These are phyloP conservation scores for Synaphobranchus kaupii DNA, from an alignment of 2,797 vertebrate species.

Conservation along the genomic window DNA sequence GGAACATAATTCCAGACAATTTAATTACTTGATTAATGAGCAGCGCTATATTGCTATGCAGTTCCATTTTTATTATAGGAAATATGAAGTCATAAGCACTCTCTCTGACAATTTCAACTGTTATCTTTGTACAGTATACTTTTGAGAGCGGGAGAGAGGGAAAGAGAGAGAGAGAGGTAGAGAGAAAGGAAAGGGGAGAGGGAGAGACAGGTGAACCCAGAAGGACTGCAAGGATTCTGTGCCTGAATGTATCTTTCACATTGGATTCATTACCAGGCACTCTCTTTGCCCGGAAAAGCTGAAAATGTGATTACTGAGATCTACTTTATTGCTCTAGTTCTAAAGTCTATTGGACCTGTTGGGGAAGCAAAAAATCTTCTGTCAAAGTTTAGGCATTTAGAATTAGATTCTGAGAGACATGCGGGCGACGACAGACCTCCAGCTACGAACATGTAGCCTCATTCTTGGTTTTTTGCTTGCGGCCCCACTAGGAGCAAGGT, in stretches of 20 bases:
- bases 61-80: constrained; percentile 62
- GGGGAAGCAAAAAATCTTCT: constrained; percentile 43
- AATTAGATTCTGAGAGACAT: constrained; percentile 32
- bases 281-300: constrained; percentile 32
- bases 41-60: constrained; percentile 55
- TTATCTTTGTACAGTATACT: not conserved
- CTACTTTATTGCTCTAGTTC: constrained; percentile 27
- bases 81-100: constrained; percentile 69
- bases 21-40: constrained; percentile 67
- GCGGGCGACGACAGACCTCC: constrained; percentile 20
- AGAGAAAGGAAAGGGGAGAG: not conserved
- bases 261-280: constrained; percentile 46
- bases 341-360: constrained; percentile 45
- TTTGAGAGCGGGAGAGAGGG: too few species aligned
- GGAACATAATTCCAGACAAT: constrained; percentile 53
- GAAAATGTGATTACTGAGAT: constrained; percentile 35
- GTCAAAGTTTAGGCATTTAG: constrained; percentile 34
- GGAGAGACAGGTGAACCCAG: not conserved
- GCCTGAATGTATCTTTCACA: constrained; percentile 35
- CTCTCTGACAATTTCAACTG: constrained; percentile 25
- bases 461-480: constrained; percentile 22
- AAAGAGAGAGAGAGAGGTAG: not conserved
- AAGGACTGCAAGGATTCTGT: constrained; percentile 41
- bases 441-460: constrained; percentile 17
- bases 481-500: constrained; percentile 1